These are phyloP conservation scores for Gryon sp. DNA, from an alignment of 1,140 invertebrate genomes.

Conservation along the genomic window DNA sequence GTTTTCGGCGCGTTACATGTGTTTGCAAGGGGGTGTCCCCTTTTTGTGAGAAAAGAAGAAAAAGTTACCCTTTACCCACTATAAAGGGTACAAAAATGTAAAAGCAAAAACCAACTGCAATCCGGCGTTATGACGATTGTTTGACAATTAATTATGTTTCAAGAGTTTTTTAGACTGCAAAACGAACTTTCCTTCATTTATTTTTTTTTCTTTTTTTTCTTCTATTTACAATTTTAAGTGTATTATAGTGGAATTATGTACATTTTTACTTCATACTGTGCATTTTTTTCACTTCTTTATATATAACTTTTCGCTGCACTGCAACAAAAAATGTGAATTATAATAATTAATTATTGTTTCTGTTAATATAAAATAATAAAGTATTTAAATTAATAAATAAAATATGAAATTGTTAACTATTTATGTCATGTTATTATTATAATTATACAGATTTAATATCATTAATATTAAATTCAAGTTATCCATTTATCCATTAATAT, in stretches of 20 bases:
- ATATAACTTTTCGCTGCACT: conserved; percentile 83
- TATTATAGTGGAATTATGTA: conserved; percentile 12
- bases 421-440: no score
- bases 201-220: not conserved
- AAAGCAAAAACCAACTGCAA: not conserved
- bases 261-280: conserved; percentile 77
- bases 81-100: conserved; percentile 7
- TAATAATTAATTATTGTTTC: not conserved
- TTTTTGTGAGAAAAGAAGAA: conserved; percentile 29
- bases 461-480: no score
- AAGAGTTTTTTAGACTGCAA: no score
- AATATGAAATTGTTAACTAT: conserved; percentile 22
- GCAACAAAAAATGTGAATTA: conserved; percentile 72
- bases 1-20: conserved; percentile 33
- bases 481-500: no score
- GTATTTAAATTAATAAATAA: conserved; percentile 3
- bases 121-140: conserved; percentile 17
- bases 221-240: conserved; percentile 17
- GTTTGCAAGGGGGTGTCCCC: conserved; percentile 26
- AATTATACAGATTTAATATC: no score
- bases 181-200: no score
- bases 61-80: conserved; percentile 32
- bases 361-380: no score
- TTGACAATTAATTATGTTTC: conserved; percentile 25
- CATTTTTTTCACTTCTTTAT: conserved; percentile 84